phyloP scores from a whole-genome alignment of 2,888 invertebrate genomes.

The Phlogophora meticulosa region DNA sequence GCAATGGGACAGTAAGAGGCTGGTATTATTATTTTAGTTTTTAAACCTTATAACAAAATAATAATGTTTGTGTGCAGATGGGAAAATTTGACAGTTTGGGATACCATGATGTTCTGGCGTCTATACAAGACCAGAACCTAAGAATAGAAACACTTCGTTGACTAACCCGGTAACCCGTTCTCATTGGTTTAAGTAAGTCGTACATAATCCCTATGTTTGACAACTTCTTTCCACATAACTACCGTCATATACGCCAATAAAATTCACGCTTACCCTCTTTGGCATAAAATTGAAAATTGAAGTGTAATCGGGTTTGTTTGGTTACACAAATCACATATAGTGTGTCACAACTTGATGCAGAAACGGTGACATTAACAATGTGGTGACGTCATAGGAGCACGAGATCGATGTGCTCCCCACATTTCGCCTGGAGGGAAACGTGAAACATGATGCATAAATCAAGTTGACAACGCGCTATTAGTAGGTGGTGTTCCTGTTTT shows the following conservation, averaged over 20 bases:
- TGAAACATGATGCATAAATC: constrained; percentile 61
- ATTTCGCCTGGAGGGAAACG: constrained; percentile 50
- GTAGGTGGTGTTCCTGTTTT: constrained; percentile 39
- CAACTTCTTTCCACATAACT: constrained; percentile 25
- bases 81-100: too few species aligned
- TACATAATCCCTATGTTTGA: constrained; percentile 53
- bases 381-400: constrained; percentile 58
- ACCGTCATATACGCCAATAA: not conserved
- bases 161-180: constrained; percentile 36
- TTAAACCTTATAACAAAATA: too few species aligned
- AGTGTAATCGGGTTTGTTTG: constrained; percentile 1
- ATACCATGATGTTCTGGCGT: too few species aligned
- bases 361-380: constrained; percentile 47
- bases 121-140: too few species aligned
- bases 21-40: too few species aligned
- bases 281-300: constrained; percentile 47
- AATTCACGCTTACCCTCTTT: constrained; percentile 21
- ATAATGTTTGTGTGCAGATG: too few species aligned
- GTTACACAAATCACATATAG: constrained; percentile 38
- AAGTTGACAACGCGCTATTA: constrained; percentile 48
- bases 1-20: too few species aligned
- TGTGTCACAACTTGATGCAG: constrained; percentile 55
- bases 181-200: constrained; percentile 30
- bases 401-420: constrained; percentile 33
- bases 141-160: constrained; percentile 55